Evolutionary conservation across 2,888 invertebrate species (phyloP), one percentile per base, ranked within the genome.

Genomic region (Apeira syringaria): DNA sequence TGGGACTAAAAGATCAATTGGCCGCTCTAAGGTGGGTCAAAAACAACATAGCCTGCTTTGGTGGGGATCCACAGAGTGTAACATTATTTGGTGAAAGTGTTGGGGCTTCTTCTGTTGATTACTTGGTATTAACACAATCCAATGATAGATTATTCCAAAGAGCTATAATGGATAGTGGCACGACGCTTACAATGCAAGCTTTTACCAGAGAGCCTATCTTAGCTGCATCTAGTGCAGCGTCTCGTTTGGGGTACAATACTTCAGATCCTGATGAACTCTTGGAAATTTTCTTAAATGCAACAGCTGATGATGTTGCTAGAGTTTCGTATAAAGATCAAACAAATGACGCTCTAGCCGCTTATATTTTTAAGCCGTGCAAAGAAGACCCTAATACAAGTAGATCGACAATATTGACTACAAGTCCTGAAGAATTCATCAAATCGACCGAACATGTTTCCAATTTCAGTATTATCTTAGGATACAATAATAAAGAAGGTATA

Each of bases 61-160:
- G 76, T 7, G 80, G 79, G n/a, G 59, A 79, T 55, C 66, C 77
- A 2, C 44, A 64, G 28, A 61, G 56, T 9, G 61, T 80, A 1
- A 78, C 80, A 15, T 45, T 80, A 15, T 68, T 70, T 43, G 80
- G 80, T 5, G 64, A 74, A 49, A 79, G 76, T 29, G 69, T 64
- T 28, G 78, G 79, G 5, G 72, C 65, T 5, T 54, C 53, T 5
- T 59, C 66, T 9, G 40, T 66, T 0, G 58, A 62, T 29, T 62
- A 61, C 32, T 62, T 79, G 25, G 48, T 74, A 8, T 50, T 70
- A 2, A 63, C 70, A 1, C 50, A 67, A 7, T 50, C 59, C 53
- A 59, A 63, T 10, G 53, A 60, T 50, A 71, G 71, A 8, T 54
- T 80, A 36, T 77, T 74, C 42, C 54, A 68, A 6, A 62, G 63